Evolutionary conservation across 2,113 vertebrate species (phyloP).

Genomic region (Chionomys nivalis): DNA sequence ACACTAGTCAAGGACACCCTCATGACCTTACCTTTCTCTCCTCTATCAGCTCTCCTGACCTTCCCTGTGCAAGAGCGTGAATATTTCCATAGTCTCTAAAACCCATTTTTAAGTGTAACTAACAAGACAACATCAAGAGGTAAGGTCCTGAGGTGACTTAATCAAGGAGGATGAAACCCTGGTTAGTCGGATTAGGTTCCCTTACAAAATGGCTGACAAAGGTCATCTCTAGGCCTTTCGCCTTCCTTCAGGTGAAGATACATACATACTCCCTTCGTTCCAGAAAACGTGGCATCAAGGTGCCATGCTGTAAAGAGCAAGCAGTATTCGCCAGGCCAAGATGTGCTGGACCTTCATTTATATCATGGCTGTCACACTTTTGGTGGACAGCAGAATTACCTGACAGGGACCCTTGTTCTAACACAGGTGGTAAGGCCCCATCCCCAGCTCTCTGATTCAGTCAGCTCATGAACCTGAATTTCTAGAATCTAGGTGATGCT

Average conservation of each 20-base stretch:
- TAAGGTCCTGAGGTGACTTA: background rate
- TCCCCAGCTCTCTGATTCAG: background rate
- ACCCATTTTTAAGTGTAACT: background rate
- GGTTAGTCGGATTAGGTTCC: background rate
- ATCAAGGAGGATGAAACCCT: background rate
- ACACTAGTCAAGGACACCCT: background rate
- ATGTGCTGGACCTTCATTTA: background rate
- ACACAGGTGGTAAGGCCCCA: background rate
- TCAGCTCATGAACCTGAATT: conserved; percentile 35
- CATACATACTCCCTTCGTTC: background rate
- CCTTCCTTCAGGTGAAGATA: background rate
- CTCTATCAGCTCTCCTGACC: background rate
- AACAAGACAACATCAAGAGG: background rate
- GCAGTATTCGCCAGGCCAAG: background rate
- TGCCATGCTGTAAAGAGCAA: background rate
- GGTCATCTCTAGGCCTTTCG: background rate
- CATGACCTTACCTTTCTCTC: background rate
- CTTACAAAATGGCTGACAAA: background rate
- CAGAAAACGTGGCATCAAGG: background rate
- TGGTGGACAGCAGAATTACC: background rate
- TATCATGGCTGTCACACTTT: background rate
- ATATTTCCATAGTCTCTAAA: background rate
- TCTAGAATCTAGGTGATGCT: background rate
- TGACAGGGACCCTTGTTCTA: background rate
- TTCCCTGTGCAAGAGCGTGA: background rate